A percentile compares a stretch with the other conserved stretches of the same genome.
phyloP scores from a whole-genome alignment of 2,113 vertebrate genomes.

The Cyrtonyx montezumae region DNA sequence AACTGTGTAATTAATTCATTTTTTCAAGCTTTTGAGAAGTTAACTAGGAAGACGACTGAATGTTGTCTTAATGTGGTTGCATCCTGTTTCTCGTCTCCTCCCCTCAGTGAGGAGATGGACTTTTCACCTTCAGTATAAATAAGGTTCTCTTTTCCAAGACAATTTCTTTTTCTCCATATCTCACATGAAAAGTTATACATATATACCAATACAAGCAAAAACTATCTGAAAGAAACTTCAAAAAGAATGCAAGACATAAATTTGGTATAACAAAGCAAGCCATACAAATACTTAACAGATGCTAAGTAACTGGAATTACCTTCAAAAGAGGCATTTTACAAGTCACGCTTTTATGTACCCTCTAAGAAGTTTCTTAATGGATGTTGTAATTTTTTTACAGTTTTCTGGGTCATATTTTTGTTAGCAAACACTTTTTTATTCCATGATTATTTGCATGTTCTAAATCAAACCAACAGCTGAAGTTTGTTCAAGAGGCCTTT shows the following conservation, averaged over 20 bases:
- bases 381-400: conserved; percentile 16
- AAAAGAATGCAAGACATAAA: neutral
- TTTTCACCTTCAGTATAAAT: neutral
- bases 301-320: neutral
- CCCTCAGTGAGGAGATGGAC: neutral
- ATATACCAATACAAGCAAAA: neutral
- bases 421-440: neutral
- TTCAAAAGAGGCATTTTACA: neutral
- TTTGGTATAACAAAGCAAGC: neutral
- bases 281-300: neutral
- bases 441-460: conserved; percentile 18
- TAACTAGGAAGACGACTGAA: neutral
- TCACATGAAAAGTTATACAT: neutral
- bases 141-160: neutral
- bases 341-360: neutral
- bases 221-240: neutral
- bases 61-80: neutral
- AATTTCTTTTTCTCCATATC: neutral
- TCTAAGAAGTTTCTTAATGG: neutral
- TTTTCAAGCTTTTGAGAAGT: neutral
- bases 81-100: neutral
- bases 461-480: conserved; percentile 16
- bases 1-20: neutral
- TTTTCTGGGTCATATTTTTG: conserved; percentile 18
- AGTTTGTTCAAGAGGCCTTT: neutral